Base-by-base conservation (phyloP, 1,140 invertebrate species). In the Branchinecta lynchi region DNA sequence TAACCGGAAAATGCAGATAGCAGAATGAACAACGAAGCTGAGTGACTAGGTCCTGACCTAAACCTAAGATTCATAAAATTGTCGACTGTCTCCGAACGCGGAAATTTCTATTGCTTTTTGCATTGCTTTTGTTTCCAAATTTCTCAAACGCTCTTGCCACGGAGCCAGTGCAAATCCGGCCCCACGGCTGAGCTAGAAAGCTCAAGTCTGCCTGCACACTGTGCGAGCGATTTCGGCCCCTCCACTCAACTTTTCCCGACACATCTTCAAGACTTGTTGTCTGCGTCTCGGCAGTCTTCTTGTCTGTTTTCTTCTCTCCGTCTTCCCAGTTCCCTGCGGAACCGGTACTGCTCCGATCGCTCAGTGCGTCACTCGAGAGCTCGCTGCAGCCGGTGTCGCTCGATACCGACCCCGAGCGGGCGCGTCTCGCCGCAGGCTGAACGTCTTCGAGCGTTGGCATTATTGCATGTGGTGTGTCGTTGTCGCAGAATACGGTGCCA, bases 131-230 rank as follows among this genome's bases (percentile, higher is more conserved):
- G 15, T 76, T 74, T 32, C 72, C 78, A 66, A 82, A 81, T 71
- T 78, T 81, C 69, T 81, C 80, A 77, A 82, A 79, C 5, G 80
- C 81, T 32, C 80, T 75, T 2, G 76, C 81, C 67, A 82, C 80
- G 17, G 80, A 80, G 0, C 81, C 81, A 0, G 78, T 80, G 70
- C 81, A 82, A 7, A 82, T 76, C 71, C 80, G 78, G 0, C 78
- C 80, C 79, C 75, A 76, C 9, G 75, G 74, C 69, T 71, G 71
- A 10, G 73, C 71, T 51, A 69, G 66, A 32, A 73, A 70, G 6
- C 72, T 60, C 10, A 71, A 68, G 17, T 71, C 69, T 7, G 72
- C 68, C 65, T 76, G 74, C 69, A 73, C 70, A 70, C 73, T 74
- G 65, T 72, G 46, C 8, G 72, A 74, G 9, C 72, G 69, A 7